A percentile compares a stretch with the other conserved stretches of the same genome.
These are phyloP conservation scores for Tipula lateralis DNA, from an alignment of 2,888 invertebrate genomes.

Conservation along the genomic window DNA sequence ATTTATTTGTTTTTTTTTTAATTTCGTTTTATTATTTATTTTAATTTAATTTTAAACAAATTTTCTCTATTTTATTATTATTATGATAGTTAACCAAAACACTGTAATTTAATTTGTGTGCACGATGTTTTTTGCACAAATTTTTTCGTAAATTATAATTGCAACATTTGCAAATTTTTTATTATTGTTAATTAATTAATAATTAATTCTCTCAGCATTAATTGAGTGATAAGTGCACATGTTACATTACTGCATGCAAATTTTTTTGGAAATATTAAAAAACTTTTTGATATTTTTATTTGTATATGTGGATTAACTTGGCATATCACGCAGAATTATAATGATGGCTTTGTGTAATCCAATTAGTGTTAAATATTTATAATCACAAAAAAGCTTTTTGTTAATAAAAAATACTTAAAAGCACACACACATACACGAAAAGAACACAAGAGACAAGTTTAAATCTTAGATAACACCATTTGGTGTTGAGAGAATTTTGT, in stretches of 20 bases:
- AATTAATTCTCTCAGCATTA: neutral
- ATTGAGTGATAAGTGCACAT: neutral
- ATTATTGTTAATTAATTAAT: neutral
- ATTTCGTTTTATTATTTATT: neutral
- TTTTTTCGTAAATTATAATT: neutral
- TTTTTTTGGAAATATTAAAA: neutral
- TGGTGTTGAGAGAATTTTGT: constrained; percentile 27
- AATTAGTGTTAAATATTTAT: neutral
- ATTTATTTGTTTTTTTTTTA: neutral
- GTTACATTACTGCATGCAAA: neutral
- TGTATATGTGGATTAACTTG: neutral
- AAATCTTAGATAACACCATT: no score
- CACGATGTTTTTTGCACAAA: neutral
- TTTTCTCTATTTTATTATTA: neutral
- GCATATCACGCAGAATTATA: neutral
- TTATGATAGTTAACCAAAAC: neutral
- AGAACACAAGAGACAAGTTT: neutral
- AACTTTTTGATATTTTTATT: neutral
- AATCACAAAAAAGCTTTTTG: neutral
- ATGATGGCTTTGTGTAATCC: neutral
- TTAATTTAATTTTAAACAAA: neutral
- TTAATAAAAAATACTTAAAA: neutral
- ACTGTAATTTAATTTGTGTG: neutral
- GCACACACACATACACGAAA: neutral
- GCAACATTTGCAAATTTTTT: neutral